Evolutionary conservation across 2,797 vertebrate genomes (phyloP), one percentile per base, ranked within the genome.

Genomic region (Hephaestus fuliginosus): DNA sequence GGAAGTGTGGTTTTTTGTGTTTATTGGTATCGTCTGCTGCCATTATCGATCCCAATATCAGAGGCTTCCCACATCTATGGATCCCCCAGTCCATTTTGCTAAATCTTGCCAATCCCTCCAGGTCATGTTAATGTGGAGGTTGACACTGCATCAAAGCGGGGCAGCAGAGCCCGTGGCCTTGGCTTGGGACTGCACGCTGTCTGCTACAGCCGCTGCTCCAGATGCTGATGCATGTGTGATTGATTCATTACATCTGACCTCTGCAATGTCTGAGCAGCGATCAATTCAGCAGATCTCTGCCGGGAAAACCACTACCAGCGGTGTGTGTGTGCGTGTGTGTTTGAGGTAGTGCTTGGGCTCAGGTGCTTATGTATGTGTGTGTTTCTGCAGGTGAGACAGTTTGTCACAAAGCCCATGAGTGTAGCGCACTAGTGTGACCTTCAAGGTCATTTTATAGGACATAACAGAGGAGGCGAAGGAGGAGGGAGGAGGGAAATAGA

Each of bases 171-270:
- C 60, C 2, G 51, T 76, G 86, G 83, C 90, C 86, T 90, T 58
- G 83, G 83, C 68, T 81, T 70, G 74, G 64, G 46, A 51, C 72
- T 15, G 51, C 20, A 36, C 2, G 3, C 70, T 30, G 78, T 30
- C 73, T 83, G 81, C 84, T 80, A 74, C 22, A 10, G 77, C 76
- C 78, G 86, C 77, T 81, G 70, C 66, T 81, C 65, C 74, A 39
- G 81, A 79, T 89, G 89, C 88, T 88, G 89, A 90, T 88, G 88
- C 81, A 67, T 89, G 82, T 66, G 85, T 85, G 89, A 94, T 93
- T 89, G 92, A 93, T 93, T 90, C 86, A 89, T 91, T 80, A 89
- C 53, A 76, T 90, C 87, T 91, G 91, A 93, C 92, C 93, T 92
- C 88, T 80, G 88, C 86, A 77, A 78, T 74, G 81, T 88, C 91